phyloP scores from a whole-genome alignment of 2,797 vertebrate genomes.

The Prunella strophiata region DNA sequence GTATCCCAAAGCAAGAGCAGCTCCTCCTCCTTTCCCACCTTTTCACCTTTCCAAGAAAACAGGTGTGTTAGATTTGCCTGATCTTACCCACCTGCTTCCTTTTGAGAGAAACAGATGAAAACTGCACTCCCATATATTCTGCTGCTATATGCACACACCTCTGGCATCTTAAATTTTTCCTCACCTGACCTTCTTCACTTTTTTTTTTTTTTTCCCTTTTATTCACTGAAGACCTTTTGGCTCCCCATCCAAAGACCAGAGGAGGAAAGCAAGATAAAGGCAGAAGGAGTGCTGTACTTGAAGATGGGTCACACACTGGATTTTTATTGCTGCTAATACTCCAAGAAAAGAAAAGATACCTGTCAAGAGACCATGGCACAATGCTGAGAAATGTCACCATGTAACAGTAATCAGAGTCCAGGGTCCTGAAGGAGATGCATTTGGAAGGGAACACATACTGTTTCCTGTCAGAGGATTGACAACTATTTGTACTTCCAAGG shows the following conservation, averaged over 20 bases:
- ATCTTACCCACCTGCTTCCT: neutral
- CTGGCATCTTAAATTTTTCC: neutral
- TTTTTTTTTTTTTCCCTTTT: neutral
- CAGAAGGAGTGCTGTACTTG: neutral
- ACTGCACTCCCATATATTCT: neutral
- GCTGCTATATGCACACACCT: neutral
- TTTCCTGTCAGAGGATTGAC: neutral
- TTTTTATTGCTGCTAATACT: neutral
- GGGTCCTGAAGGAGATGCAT: neutral
- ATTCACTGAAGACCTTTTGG: neutral
- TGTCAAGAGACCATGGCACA: neutral
- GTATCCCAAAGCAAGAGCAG: neutral
- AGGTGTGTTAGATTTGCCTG: neutral
- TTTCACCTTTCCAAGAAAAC: neutral
- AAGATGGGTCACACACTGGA: fast-evolving
- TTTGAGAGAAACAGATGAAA: neutral
- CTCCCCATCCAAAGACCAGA: neutral
- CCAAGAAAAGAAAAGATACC: neutral
- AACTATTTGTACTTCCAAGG: neutral
- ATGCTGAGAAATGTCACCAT: neutral
- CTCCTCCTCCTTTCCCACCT: neutral
- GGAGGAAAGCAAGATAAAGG: neutral
- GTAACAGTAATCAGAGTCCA: neutral
- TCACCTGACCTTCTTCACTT: neutral
- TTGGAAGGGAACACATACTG: neutral